Percentiles rank a stretch among this genome's conserved stretches.
These are phyloP conservation scores for Parazoanthus swiftii DNA, from an alignment of 92 coral and sea anemone genomes.

Conservation along the genomic window DNA sequence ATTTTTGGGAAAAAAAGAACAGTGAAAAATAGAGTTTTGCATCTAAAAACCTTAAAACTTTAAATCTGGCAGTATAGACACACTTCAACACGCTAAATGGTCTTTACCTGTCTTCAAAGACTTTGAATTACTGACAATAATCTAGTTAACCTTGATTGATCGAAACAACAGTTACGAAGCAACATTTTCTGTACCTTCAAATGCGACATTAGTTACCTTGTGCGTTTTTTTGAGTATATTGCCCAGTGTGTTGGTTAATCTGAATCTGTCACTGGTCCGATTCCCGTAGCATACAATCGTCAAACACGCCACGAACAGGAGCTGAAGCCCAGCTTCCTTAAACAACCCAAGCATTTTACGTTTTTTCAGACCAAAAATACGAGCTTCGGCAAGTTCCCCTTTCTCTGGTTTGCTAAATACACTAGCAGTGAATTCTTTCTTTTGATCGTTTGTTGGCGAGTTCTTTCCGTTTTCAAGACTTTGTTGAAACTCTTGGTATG, in stretches of 20 bases:
- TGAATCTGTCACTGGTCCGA: conserved; percentile 52
- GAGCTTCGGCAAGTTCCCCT: conserved; percentile 43
- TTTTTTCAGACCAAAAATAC: conserved; percentile 52
- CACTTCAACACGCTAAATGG: too few relatives aligned
- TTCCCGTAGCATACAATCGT: conserved; percentile 58
- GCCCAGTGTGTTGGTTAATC: conserved; percentile 33
- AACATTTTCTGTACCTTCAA: neutral
- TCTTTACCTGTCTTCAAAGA: too few relatives aligned
- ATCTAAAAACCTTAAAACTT: too few relatives aligned
- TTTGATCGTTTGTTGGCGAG: neutral
- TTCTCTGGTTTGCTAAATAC: conserved; percentile 9
- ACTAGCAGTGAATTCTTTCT: neutral
- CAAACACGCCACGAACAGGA: conserved; percentile 54
- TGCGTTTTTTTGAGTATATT: conserved; percentile 51
- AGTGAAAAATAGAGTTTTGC: too few relatives aligned
- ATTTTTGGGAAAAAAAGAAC: too few relatives aligned
- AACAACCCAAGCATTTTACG: conserved; percentile 49
- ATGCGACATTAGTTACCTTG: conserved; percentile 24
- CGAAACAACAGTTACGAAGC: too few relatives aligned
- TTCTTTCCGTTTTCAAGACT: neutral
- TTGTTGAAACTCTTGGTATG: neutral
- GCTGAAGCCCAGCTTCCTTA: conserved; percentile 43
- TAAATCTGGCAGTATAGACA: too few relatives aligned
- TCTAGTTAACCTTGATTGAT: too few relatives aligned
- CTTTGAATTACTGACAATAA: too few relatives aligned